A percentile compares a stretch with the other conserved stretches of the same genome.
phyloP scores from a whole-genome alignment of 2,113 vertebrate genomes.

The Smithornis capensis region DNA sequence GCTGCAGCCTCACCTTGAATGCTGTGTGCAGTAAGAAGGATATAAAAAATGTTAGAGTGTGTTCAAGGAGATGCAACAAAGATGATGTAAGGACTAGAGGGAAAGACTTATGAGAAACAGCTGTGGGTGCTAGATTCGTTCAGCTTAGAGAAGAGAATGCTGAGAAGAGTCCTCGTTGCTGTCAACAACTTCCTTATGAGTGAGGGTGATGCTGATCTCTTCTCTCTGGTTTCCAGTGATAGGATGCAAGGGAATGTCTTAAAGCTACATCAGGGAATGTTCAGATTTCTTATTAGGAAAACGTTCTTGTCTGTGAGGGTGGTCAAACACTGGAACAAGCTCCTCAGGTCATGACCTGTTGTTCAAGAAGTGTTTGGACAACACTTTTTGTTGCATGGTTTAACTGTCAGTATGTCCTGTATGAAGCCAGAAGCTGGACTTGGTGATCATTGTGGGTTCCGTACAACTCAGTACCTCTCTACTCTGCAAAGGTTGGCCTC shows the following conservation, averaged over 20 bases:
- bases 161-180: not conserved
- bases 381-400: not conserved
- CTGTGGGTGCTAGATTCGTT: not conserved
- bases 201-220: not conserved
- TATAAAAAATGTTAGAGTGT: not conserved
- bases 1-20: not conserved
- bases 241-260: not conserved
- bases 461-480: not conserved
- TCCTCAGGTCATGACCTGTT: not conserved
- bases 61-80: not conserved
- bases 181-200: not conserved
- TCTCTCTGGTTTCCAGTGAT: not conserved
- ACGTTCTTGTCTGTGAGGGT: not conserved
- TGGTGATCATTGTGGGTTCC: accelerated
- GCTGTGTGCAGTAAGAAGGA: not conserved
- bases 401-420: not conserved
- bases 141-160: not conserved
- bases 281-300: not conserved
- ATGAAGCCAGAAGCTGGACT: not conserved
- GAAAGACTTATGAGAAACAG: not conserved
- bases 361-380: not conserved
- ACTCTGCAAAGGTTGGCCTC: not conserved
- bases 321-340: not conserved
- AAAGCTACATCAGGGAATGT: not conserved
- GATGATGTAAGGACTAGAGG: not conserved